Base-by-base conservation (phyloP, 2,888 invertebrate species). In the Bedellia somnulentella region DNA sequence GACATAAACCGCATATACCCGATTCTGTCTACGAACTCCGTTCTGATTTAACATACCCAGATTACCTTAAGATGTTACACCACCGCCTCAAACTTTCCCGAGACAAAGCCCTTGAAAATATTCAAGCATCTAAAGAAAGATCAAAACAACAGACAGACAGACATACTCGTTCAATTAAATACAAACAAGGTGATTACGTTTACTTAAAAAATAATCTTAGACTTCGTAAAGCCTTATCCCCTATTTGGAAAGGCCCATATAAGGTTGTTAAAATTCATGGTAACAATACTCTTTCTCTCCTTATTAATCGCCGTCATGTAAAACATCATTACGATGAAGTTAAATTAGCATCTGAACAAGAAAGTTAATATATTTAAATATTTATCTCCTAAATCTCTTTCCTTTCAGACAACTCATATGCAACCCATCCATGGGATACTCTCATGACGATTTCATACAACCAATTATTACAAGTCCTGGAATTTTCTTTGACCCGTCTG, bases 81-180 rank as follows among this genome's bases (percentile, higher is more conserved):
- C 37, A 46, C 17, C 36, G 46, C 26, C 32, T 51, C 8, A 37
- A 44, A 11, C 27, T 34, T 15, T 40, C 41, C 3, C 35, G 41
- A 11, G 34, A 35, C 3, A 40, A 37, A 33, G 47, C 47, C 2
- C n/a, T 37, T n/a, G 35, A 47, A 31, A 40, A 45, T 25, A 38
- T 47, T 9, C 16, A 30, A 8, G 35, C 34, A 17, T 39, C 40
- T 5, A 51, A 53, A 42, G 34, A 40, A 39, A 38, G 10, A 28
- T 47, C 48, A 0, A 53, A 56, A 38, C 14, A 23, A 0, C 41
- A 40, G 24, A 47, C 39, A 27, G 43, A 44, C 22, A 5, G 6
- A 8, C 29, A 21, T 1, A 29, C 37, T 1, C 34, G 38, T 8
- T 27, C 35, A 2, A 22, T 31, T 1, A 11, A 18, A 14, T 42